Conservation (phyloP, 2,888 invertebrate genomes). For the Diploptera punctata region DNA sequence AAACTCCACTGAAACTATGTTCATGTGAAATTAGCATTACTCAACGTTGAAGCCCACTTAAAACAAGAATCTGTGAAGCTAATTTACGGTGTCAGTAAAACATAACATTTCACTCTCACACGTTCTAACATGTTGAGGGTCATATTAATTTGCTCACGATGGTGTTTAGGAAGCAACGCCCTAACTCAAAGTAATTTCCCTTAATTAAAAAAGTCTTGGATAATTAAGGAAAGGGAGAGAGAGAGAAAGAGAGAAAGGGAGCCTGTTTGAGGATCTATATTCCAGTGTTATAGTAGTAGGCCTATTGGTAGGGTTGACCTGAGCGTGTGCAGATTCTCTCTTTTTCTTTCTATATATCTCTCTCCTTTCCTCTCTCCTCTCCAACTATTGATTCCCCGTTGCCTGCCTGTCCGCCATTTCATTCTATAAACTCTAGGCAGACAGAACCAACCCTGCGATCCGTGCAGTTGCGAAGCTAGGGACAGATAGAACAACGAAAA, state of each 20-base stretch:
- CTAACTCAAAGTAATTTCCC: background rate
- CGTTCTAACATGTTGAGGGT: too few relatives aligned
- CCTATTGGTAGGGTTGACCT: background rate
- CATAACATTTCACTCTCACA: too few relatives aligned
- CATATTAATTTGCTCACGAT: too few relatives aligned
- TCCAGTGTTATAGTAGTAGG: background rate
- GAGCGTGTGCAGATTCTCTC: background rate
- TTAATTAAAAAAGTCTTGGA: background rate
- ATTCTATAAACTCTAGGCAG: background rate
- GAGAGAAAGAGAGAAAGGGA: background rate
- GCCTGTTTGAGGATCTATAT: background rate
- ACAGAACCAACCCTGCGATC: constrained; percentile 12
- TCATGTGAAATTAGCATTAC: too few relatives aligned
- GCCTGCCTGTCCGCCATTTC: constrained; percentile 6
- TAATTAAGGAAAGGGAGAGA: background rate
- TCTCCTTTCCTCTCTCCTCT: background rate
- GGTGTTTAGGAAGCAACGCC: background rate
- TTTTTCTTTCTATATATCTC: background rate
- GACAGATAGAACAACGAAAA: background rate
- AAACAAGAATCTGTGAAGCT: too few relatives aligned
- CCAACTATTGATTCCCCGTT: constrained; percentile 4
- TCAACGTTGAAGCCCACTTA: too few relatives aligned
- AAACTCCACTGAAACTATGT: too few relatives aligned
- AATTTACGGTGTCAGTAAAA: too few relatives aligned
- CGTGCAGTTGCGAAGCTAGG: background rate